Evolutionary conservation across 2,888 invertebrate genomes (phyloP).

Genomic region (Zele albiditarsus): DNA sequence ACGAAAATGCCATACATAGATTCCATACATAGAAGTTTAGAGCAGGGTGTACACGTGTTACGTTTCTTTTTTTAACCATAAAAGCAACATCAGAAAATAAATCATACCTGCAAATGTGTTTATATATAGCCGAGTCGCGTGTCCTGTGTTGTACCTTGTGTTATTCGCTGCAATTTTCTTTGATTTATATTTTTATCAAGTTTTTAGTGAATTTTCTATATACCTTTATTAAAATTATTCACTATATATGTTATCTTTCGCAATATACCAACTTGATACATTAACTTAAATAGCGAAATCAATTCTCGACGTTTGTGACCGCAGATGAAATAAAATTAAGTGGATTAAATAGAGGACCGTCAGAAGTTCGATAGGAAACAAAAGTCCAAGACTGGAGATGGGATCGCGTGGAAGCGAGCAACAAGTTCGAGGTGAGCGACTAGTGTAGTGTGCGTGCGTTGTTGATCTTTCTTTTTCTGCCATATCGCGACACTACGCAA

Average conservation of each 20-base stretch:
- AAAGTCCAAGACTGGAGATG: constrained; percentile 12
- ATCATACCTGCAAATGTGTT: no score
- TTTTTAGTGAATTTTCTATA: background rate
- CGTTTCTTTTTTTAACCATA: no score
- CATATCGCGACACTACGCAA: background rate
- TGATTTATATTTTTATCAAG: background rate
- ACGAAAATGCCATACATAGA: no score
- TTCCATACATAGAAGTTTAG: no score
- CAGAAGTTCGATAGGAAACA: background rate
- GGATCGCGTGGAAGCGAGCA: background rate
- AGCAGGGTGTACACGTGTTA: no score
- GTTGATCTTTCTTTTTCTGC: background rate
- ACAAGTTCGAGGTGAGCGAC: constrained; percentile 21
- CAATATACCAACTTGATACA: no score
- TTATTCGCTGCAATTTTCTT: background rate
- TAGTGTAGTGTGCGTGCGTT: background rate
- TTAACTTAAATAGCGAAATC: no score
- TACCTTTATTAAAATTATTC: background rate
- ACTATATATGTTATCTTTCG: background rate
- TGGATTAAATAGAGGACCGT: background rate
- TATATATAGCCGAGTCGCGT: no score
- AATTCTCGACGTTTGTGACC: no score
- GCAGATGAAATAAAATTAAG: background rate
- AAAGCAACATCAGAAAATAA: no score
- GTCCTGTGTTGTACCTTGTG: no score